A percentile compares a stretch with the other conserved stretches of the same genome.
Conservation (phyloP, 2,113 vertebrate species). For the Psettodes erumei region DNA sequence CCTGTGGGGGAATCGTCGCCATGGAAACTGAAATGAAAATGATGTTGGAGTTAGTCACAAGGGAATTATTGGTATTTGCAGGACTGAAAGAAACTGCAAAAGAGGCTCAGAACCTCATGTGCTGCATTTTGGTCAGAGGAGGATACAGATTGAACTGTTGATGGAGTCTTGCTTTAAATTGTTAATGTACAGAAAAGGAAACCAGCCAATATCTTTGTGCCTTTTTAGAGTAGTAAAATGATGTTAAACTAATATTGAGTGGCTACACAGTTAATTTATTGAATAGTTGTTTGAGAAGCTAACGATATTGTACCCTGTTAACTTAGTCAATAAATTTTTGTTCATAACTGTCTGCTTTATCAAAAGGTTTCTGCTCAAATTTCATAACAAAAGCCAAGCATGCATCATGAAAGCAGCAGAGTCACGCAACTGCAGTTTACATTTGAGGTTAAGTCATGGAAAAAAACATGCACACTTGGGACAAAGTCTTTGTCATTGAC, state of each 20-base stretch:
- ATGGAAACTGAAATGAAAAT: constrained; percentile 62
- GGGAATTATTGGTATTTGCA: constrained; percentile 10
- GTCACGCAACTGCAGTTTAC: constrained; percentile 39
- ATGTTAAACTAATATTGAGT: constrained; percentile 20
- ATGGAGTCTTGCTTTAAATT: background rate
- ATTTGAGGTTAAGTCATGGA: constrained; percentile 29
- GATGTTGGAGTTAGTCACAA: constrained; percentile 11
- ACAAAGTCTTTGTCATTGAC: constrained; percentile 19
- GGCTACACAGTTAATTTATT: constrained; percentile 60
- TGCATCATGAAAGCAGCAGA: constrained; percentile 44
- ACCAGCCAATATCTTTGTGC: constrained; percentile 24
- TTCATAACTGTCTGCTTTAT: constrained; percentile 20
- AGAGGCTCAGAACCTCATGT: background rate
- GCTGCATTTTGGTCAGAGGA: constrained; percentile 6
- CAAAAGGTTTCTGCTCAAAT: constrained; percentile 1
- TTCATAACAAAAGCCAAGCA: constrained; percentile 33
- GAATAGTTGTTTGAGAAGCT: constrained; percentile 26
- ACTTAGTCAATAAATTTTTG: constrained; percentile 68
- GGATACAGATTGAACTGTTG: constrained; percentile 3
- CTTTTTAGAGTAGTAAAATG: constrained; percentile 41
- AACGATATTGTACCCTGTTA: constrained; percentile 19
- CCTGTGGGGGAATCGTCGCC: constrained; percentile 51
- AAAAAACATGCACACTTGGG: background rate
- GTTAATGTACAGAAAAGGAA: constrained; percentile 11
- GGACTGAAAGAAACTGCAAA: constrained; percentile 14